Evolutionary conservation across 2,797 vertebrate genomes (phyloP).

Genomic region (Acipenser oxyrinchus): DNA sequence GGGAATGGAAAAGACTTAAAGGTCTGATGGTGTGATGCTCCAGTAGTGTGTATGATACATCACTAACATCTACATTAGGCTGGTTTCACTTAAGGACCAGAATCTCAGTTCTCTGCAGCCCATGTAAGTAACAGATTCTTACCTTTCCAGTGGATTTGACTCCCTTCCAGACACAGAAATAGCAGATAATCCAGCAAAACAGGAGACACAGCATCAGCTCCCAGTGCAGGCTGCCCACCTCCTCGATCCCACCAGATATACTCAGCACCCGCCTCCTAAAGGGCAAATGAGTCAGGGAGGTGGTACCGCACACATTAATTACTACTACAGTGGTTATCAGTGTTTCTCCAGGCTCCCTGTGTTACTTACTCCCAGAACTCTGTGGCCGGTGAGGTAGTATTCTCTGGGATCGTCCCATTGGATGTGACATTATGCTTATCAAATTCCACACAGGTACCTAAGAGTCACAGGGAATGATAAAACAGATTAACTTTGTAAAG

Average conservation of each 20-base stretch:
- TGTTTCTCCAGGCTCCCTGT: background rate
- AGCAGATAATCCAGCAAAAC: conserved; percentile 47
- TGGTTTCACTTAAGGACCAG: too few relatives aligned
- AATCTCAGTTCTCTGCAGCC: background rate
- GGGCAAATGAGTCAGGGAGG: background rate
- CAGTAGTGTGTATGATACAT: too few relatives aligned
- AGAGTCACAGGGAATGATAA: background rate
- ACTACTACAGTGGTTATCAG: background rate
- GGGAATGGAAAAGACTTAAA: background rate
- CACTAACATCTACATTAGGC: too few relatives aligned
- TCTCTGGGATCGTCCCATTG: conserved; percentile 28
- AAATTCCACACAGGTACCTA: conserved; percentile 48
- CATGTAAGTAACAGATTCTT: background rate
- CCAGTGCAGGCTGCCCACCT: conserved; percentile 51
- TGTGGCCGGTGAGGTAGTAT: conserved; percentile 45
- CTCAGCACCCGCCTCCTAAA: conserved; percentile 47
- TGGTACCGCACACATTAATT: background rate
- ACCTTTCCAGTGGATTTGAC: conserved; percentile 43
- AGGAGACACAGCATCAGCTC: conserved; percentile 49
- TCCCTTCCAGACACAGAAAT: conserved; percentile 65
- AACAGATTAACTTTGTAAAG: background rate
- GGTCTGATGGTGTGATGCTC: too few relatives aligned
- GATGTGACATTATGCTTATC: conserved; percentile 31
- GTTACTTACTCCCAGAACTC: conserved; percentile 63
- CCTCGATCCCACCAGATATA: conserved; percentile 56